phyloP scores from a whole-genome alignment of 2,113 vertebrate genomes.

The Laticauda colubrina region DNA sequence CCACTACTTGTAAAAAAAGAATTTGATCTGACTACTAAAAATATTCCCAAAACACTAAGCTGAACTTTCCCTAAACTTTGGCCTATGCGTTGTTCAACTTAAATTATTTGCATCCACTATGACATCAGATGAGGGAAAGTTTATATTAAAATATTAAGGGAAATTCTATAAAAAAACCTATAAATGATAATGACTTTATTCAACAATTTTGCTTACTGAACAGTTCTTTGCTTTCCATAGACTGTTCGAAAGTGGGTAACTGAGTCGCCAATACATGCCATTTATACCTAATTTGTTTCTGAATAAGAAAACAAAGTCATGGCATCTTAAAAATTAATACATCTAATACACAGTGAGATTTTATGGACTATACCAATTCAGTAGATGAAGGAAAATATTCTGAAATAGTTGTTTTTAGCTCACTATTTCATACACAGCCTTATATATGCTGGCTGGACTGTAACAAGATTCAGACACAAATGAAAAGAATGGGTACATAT shows the following conservation, averaged over 20 bases:
- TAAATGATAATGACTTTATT: neutral
- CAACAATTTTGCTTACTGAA: slow-evolving; percentile 34
- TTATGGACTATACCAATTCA: neutral
- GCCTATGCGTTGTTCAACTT: neutral
- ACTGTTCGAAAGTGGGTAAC: neutral
- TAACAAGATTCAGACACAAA: neutral
- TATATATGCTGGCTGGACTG: neutral
- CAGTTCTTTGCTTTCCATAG: neutral
- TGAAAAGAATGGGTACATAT: neutral
- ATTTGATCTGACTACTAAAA: neutral
- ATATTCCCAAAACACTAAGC: neutral
- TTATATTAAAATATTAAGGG: neutral
- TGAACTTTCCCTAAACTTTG: neutral
- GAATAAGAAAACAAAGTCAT: neutral
- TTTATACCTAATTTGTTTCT: neutral
- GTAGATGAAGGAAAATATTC: neutral
- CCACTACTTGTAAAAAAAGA: neutral
- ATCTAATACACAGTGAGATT: neutral
- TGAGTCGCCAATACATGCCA: neutral
- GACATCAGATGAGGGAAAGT: neutral
- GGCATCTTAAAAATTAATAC: neutral
- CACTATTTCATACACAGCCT: neutral
- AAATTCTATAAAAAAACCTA: neutral
- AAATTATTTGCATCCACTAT: neutral
- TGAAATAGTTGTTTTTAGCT: neutral